Evolutionary conservation across 2,113 vertebrate species (phyloP).

Genomic region (Pholis gunnellus): DNA sequence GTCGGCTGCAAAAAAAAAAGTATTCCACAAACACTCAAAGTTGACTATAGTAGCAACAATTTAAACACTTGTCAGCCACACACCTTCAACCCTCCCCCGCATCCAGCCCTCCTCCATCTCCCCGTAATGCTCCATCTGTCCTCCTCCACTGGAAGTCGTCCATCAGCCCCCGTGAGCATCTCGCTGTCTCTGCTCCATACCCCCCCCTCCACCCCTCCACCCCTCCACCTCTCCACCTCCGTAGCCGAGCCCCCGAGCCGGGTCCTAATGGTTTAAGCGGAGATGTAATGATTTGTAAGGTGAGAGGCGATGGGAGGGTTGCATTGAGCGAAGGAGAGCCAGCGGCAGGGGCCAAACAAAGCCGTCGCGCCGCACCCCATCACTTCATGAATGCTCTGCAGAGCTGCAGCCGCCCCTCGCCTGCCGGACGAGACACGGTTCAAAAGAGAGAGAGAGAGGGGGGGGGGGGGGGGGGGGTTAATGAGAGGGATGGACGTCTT

Average conservation of each 20-base stretch:
- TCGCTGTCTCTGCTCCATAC: conserved; percentile 32
- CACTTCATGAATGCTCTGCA: conserved; percentile 72
- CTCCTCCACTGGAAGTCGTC: conserved; percentile 71
- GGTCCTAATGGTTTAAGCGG: conserved; percentile 77
- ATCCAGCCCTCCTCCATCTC: conserved; percentile 48
- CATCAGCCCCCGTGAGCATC: conserved; percentile 64
- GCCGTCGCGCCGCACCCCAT: conserved; percentile 54
- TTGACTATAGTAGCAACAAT: conserved; percentile 41
- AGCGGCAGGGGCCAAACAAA: conserved; percentile 57
- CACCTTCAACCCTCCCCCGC: conserved; percentile 50
- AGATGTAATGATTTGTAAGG: conserved; percentile 83
- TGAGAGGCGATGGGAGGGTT: conserved; percentile 72
- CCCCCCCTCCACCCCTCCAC: conserved; percentile 23
- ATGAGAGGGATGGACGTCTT: not conserved
- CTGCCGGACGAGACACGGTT: conserved; percentile 21
- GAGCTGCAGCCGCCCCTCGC: conserved; percentile 40
- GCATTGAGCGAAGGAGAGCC: conserved; percentile 32
- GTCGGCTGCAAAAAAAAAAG: not conserved
- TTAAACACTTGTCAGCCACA: conserved; percentile 63
- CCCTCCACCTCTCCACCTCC: conserved; percentile 7
- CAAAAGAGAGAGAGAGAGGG: not conserved
- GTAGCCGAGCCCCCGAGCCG: conserved; percentile 24
- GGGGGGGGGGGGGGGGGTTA: not conserved
- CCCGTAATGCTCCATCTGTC: conserved; percentile 44
- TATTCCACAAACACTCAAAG: conserved; percentile 35